Conservation (phyloP, 1,140 invertebrate species). For the Proctacanthus coquilletti region DNA sequence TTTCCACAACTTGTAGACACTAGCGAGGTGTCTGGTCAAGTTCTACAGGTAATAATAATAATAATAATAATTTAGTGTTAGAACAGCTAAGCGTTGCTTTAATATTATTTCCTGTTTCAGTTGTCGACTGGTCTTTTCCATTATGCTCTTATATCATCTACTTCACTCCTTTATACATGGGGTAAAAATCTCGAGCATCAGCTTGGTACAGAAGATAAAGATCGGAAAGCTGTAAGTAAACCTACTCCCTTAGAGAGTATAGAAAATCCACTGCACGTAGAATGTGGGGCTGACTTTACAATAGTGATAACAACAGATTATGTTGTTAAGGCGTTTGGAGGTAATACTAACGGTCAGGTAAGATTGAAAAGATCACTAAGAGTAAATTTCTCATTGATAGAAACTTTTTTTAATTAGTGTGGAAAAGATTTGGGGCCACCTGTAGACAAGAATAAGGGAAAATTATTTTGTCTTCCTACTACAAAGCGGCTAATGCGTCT, state of each 20-base stretch:
- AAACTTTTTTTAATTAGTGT: conserved; percentile 11
- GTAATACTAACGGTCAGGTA: conserved; percentile 42
- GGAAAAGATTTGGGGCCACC: conserved; percentile 21
- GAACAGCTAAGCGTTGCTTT: conserved; percentile 1
- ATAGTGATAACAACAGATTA: conserved; percentile 38
- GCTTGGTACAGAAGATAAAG: conserved; percentile 39
- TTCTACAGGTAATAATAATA: conserved; percentile 33
- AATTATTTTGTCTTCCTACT: conserved; percentile 23
- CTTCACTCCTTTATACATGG: conserved; percentile 46
- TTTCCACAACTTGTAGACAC: conserved; percentile 41
- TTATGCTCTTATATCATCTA: conserved; percentile 39
- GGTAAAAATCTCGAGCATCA: conserved; percentile 52
- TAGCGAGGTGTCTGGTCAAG: conserved; percentile 37
- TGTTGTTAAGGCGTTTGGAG: conserved; percentile 44
- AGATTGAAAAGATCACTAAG: not conserved
- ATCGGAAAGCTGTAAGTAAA: conserved; percentile 30
- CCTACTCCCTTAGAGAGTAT: conserved; percentile 27
- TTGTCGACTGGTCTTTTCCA: conserved; percentile 47
- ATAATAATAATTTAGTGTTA: not conserved
- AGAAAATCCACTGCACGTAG: conserved; percentile 31
- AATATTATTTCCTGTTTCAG: conserved; percentile 14
- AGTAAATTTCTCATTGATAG: conserved; percentile 2
- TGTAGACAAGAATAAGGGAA: conserved; percentile 19
- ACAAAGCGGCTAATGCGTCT: conserved; percentile 26
- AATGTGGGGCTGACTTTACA: conserved; percentile 42